Base-by-base conservation (phyloP, 2,888 invertebrate genomes). In the Dinocampus coccinellae region DNA sequence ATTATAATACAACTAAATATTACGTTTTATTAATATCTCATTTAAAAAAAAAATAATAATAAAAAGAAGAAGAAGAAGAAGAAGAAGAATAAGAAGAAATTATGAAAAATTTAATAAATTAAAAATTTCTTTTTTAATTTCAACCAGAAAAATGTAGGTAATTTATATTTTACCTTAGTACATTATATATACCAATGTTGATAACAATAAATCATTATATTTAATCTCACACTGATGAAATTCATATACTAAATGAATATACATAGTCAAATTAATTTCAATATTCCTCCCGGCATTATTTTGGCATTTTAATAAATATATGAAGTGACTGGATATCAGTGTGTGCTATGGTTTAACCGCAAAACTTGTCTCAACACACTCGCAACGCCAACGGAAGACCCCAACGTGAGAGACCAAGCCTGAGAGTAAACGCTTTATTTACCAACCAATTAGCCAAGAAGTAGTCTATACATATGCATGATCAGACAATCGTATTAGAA, bases 361-460 rank as follows among this genome's bases (percentile, higher is more conserved):
- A 47, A 20, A n/a, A 20, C 69, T 72, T 76, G 68, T 74, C 73
- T 72, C 74, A 55, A 69, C 70, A 69, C 67, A 63, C 60, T 53
- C 29, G 16, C n/a, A 16, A 16, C 13, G 29, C 70, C 26, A 55
- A 10, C 7, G 33, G 10, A 20, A 24, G 69, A 67, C 68, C 52
- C 64, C 72, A 67, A 73, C 64, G 66, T 64, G 55, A n/a, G n/a
- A n/a, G n/a, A n/a, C n/a, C n/a, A n/a, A n/a, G n/a, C n/a, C n/a
- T n/a, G n/a, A n/a, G n/a, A n/a, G n/a, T n/a, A n/a, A n/a, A n/a
- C 52, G 64, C 73, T 77, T 74, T 80, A 73, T 77, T 76, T 76
- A 73, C 77, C 55, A 72, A 75, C 79, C 77, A 81, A 82, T 82
- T 83, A 82, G 78, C 76, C 71, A 71, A 58, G 53, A 77, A 74